A percentile compares a stretch with the other conserved stretches of the same genome.
Evolutionary conservation across 2,797 vertebrate genomes (phyloP).

Genomic region (Danio choprae): DNA sequence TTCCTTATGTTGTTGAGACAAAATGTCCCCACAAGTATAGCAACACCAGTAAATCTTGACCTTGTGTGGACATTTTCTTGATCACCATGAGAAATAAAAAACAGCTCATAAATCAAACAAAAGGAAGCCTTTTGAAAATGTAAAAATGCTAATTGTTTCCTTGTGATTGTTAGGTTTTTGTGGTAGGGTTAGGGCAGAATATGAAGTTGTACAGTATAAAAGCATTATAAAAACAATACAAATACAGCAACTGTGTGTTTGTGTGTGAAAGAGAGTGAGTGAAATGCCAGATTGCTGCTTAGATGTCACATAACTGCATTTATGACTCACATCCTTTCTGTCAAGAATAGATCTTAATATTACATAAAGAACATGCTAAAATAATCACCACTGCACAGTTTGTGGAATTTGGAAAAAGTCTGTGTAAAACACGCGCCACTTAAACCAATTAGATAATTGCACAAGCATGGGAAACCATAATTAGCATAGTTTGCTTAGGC

Average conservation of each 20-base stretch:
- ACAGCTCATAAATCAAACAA: too few species aligned
- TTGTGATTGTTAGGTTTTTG: too few species aligned
- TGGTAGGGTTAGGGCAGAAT: too few species aligned
- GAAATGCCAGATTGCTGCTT: slow-evolving; percentile 55
- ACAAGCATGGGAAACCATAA: neutral
- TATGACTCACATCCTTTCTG: slow-evolving; percentile 58
- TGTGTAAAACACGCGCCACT: neutral
- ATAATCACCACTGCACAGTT: neutral
- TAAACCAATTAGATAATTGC: neutral
- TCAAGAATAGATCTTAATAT: slow-evolving; percentile 16
- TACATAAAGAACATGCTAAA: slow-evolving; percentile 7
- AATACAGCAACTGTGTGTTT: neutral
- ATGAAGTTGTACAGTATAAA: too few species aligned
- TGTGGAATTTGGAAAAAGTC: neutral
- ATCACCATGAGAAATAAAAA: too few species aligned
- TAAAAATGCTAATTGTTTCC: too few species aligned
- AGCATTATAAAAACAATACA: too few species aligned
- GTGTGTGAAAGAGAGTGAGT: neutral
- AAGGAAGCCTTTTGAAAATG: too few species aligned
- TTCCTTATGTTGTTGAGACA: too few species aligned
- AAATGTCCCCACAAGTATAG: too few species aligned
- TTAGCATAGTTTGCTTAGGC: neutral
- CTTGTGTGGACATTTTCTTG: too few species aligned
- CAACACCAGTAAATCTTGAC: too few species aligned
- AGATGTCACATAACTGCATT: slow-evolving; percentile 53